phyloP scores from a whole-genome alignment of 1,140 invertebrate species.

The Drosophila ambigua region DNA sequence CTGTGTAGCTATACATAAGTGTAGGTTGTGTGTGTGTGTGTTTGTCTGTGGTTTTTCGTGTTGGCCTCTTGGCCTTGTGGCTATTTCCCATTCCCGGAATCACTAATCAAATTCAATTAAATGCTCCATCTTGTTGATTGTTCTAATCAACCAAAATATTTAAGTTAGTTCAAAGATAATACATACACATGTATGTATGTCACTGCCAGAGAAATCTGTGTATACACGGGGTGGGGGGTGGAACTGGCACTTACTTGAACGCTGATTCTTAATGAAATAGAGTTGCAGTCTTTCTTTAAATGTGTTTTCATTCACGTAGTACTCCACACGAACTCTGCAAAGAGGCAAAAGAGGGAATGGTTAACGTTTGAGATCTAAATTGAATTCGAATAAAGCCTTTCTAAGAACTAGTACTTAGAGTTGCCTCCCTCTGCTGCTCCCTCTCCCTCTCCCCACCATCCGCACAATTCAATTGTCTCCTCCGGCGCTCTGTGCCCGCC shows the following conservation, averaged over 20 bases:
- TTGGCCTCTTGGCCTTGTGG: not conserved
- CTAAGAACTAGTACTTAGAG: conserved; percentile 1
- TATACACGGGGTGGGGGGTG: no score
- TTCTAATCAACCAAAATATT: conserved; percentile 52
- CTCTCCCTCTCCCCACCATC: not conserved
- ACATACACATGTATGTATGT: not conserved
- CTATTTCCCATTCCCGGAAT: not conserved
- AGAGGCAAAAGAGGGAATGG: conserved; percentile 1
- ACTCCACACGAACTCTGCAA: conserved; percentile 98
- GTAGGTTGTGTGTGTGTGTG: not conserved
- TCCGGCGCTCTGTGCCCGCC: not conserved
- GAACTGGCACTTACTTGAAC: conserved; percentile 95
- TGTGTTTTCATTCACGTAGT: conserved; percentile 99
- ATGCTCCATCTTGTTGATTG: conserved; percentile 33
- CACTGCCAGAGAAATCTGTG: no score
- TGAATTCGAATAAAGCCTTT: conserved; percentile 28
- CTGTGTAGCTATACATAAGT: conserved; percentile 2
- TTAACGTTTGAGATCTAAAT: conserved; percentile 32
- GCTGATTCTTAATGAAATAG: conserved; percentile 99
- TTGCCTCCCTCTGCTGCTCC: conserved; percentile 1
- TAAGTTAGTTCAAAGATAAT: conserved; percentile 36
- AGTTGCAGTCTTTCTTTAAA: conserved; percentile 98
- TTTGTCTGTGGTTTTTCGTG: not conserved
- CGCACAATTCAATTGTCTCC: conserved; percentile 43
- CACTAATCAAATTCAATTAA: conserved; percentile 64